Conservation (phyloP, 92 coral and sea anemone genomes). For the Blastomussa wellsi region DNA sequence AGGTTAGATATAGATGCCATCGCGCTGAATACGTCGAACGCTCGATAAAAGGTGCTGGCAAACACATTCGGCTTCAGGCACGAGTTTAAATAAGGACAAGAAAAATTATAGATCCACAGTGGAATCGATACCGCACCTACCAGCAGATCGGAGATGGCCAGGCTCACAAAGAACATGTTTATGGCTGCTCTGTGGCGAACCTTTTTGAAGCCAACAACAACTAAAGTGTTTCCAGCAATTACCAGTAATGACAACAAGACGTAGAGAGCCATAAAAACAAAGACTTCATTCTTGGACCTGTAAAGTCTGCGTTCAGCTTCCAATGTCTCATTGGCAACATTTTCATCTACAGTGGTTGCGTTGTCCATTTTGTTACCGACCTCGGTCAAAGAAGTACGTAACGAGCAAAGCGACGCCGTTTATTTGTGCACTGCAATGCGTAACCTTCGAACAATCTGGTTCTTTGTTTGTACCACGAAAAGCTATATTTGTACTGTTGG, state of each 20-base stretch:
- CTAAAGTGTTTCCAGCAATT: conserved; percentile 67
- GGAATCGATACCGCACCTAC: conserved; percentile 82
- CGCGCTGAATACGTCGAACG: conserved; percentile 77
- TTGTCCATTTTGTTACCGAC: conserved; percentile 11
- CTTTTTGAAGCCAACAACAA: conserved; percentile 59
- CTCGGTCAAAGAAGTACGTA: not conserved
- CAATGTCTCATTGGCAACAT: not conserved
- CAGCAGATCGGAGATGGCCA: conserved; percentile 72
- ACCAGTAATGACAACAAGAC: conserved; percentile 49
- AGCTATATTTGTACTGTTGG: not conserved
- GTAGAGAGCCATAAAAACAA: conserved; percentile 56
- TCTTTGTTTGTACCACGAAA: conserved; percentile 1
- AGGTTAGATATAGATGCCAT: conserved; percentile 78
- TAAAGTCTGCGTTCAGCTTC: not conserved
- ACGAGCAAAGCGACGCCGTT: not conserved
- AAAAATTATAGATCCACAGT: conserved; percentile 62
- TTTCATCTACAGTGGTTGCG: not conserved
- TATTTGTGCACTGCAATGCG: not conserved
- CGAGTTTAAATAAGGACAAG: conserved; percentile 52
- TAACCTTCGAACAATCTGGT: not conserved
- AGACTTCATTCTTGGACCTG: conserved; percentile 59
- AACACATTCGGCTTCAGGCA: conserved; percentile 12
- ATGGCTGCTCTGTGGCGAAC: conserved; percentile 58
- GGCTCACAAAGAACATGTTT: conserved; percentile 73
- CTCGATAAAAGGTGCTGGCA: conserved; percentile 29